These are phyloP conservation scores for Naso thynnoides DNA, from an alignment of 2,797 vertebrate species.

Conservation along the genomic window DNA sequence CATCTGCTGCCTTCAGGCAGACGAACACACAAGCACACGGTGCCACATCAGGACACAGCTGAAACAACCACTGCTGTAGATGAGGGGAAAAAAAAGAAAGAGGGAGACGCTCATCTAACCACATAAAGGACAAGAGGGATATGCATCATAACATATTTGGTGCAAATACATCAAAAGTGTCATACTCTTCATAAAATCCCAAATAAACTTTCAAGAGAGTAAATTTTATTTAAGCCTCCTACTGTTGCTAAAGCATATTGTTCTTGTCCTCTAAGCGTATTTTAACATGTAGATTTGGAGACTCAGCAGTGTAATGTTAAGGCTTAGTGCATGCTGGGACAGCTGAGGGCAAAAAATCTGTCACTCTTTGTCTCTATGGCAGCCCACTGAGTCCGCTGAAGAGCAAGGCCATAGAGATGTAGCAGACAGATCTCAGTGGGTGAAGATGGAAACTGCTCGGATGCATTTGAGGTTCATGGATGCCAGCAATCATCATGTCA, in stretches of 20 bases:
- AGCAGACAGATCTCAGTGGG: slow-evolving; percentile 50
- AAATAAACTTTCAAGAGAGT: slow-evolving; percentile 9
- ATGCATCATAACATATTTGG: slow-evolving; percentile 18
- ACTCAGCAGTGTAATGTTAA: slow-evolving; percentile 34
- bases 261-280: background rate
- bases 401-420: slow-evolving; percentile 24
- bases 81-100: slow-evolving; percentile 36
- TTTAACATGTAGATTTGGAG: slow-evolving; percentile 24
- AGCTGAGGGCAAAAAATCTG: slow-evolving; percentile 62
- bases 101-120: slow-evolving; percentile 13
- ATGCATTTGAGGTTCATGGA: slow-evolving; percentile 51
- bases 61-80: slow-evolving; percentile 43
- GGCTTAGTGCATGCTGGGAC: slow-evolving; percentile 48
- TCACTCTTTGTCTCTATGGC: slow-evolving; percentile 53
- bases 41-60: slow-evolving; percentile 56
- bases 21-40: slow-evolving; percentile 39
- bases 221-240: slow-evolving; percentile 9
- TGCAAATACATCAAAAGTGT: slow-evolving; percentile 18
- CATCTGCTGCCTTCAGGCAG: slow-evolving; percentile 58
- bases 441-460: slow-evolving; percentile 45
- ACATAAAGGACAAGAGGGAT: slow-evolving; percentile 26
- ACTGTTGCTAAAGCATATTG: background rate
- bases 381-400: slow-evolving; percentile 43
- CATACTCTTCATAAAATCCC: slow-evolving; percentile 9
- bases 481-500: slow-evolving; percentile 70